Evolutionary conservation across 2,113 vertebrate genomes (phyloP).

Genomic region (Paradisaea rubra): DNA sequence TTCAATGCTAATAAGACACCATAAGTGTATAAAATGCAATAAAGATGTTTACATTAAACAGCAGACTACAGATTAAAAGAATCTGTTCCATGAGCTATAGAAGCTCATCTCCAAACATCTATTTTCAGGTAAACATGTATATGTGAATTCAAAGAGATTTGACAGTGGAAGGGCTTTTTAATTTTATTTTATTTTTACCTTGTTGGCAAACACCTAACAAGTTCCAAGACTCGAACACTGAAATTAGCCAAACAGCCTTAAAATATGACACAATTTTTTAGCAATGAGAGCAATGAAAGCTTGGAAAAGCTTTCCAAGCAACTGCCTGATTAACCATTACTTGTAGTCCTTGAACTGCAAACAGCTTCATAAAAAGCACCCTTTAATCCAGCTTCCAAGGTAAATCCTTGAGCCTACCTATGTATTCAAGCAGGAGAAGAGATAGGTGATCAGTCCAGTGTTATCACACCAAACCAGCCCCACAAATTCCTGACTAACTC

Average conservation of each 20-base stretch:
- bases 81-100: neutral
- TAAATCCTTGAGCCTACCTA: neutral
- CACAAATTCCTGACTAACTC: neutral
- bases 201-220: neutral
- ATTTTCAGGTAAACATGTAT: neutral
- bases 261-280: neutral
- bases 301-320: neutral
- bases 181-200: neutral
- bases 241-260: neutral
- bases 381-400: neutral
- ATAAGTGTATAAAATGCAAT: conserved; percentile 49
- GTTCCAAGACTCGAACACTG: neutral
- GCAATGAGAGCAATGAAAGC: neutral
- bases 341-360: neutral
- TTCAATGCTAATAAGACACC: conserved; percentile 52
- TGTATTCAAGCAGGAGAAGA: neutral
- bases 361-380: neutral
- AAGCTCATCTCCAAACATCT: neutral
- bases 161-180: neutral
- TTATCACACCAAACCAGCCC: neutral
- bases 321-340: neutral
- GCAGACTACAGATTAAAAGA: conserved; percentile 31
- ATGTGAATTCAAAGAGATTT: neutral
- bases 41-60: conserved; percentile 60
- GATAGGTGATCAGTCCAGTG: accelerated